Conservation (phyloP, 1,140 invertebrate genomes). For the Bombus consobrinus region DNA sequence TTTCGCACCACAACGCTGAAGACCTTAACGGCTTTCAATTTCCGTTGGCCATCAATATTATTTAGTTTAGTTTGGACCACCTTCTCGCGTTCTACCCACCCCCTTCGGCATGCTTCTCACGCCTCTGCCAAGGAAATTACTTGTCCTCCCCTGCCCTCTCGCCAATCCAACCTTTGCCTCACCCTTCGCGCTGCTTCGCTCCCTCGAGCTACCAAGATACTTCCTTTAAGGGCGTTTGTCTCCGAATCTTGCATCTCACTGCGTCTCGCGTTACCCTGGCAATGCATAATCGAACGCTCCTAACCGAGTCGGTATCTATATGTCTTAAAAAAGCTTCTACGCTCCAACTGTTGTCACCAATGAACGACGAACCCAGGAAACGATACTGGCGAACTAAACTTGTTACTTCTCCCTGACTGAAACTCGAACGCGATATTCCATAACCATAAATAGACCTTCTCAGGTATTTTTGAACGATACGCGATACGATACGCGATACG, state of each 20-base stretch:
- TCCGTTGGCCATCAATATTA: slow-evolving; percentile 84
- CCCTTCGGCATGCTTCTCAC: slow-evolving; percentile 76
- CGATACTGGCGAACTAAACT: background rate
- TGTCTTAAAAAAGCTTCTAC: background rate
- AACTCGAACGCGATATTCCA: background rate
- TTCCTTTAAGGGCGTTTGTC: slow-evolving; percentile 56
- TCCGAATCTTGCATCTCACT: slow-evolving; percentile 45
- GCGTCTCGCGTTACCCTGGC: slow-evolving; percentile 24
- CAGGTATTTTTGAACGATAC: background rate
- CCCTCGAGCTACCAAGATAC: slow-evolving; percentile 34
- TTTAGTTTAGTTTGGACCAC: slow-evolving; percentile 82
- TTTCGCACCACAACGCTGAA: slow-evolving; percentile 78
- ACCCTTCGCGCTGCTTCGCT: background rate
- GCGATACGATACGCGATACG: too few species aligned
- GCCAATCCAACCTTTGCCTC: slow-evolving; percentile 27
- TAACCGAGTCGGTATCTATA: background rate
- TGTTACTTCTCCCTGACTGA: background rate
- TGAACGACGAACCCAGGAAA: background rate
- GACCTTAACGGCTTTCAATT: slow-evolving; percentile 83
- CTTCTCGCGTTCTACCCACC: slow-evolving; percentile 65
- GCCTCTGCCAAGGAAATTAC: slow-evolving; percentile 82
- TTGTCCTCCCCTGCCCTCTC: slow-evolving; percentile 75
- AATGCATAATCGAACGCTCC: slow-evolving; percentile 21
- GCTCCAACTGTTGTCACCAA: background rate
- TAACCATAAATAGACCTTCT: background rate